Evolutionary conservation across 2,888 invertebrate genomes (phyloP), one percentile per base, ranked within the genome.

Genomic region (Octonoba sinensis): DNA sequence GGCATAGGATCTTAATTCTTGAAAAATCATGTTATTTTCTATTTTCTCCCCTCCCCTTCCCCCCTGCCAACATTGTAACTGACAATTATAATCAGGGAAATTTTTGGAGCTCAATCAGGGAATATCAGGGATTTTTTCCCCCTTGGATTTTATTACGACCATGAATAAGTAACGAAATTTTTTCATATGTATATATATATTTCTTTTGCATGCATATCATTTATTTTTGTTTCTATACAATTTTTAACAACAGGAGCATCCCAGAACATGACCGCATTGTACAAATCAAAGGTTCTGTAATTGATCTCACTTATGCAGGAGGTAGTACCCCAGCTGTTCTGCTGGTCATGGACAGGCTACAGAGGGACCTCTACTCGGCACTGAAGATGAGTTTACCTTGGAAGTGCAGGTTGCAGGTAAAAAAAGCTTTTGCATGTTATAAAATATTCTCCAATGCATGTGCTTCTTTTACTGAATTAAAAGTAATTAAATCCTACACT

Each of bases 281-380:
- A 12, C 84, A 85, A 49, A 86, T 86, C n/a, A 70, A 85, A 49
- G 96, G 95, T 8, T 95, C 95, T 0, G 92, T 96, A 15, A 93
- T 96, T 81, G 95, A 95, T 89, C 92, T 94, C 86, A 90, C 91
- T 27, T 93, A 93, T 86, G 89, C 89, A 24, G 92, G 92, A n/a
- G 92, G 92, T 0, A 91, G 90, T 67, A 91, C 91, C 11, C 92
- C 93, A 0, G 93, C 93, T 49, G 96, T 96, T 77, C 90, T 95
- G 72, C 91, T 96, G n/a, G 91, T 96, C 64, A 94, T 95, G 89
- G 93, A 90, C 76, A 90, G 94, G 6, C 90, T 93, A 88, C 91
- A 91, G 81, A 90, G 93, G 67, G 96, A 96, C 89, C 90, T 96
- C 75, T 94, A 95, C 89, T 92, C 93, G 70, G 96, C 94, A 3